Percentiles rank a stretch among this genome's conserved stretches.
phyloP scores from a whole-genome alignment of 2,888 invertebrate genomes.

The Adela reaumurella region DNA sequence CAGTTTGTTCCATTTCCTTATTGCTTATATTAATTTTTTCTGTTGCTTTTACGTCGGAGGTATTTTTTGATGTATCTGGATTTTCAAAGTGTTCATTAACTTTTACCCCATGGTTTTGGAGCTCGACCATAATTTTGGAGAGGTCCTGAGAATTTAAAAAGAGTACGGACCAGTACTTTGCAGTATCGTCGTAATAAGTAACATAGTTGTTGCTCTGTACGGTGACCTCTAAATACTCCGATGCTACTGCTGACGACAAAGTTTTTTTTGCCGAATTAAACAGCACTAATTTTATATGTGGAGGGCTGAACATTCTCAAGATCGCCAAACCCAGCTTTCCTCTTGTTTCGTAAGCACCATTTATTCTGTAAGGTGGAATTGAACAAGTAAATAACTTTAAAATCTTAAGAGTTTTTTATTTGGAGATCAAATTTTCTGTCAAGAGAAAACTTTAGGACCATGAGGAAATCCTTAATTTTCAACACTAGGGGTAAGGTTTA shows the following conservation, averaged over 20 bases:
- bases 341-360: conserved; percentile 27
- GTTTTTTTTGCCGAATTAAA: conserved; percentile 38
- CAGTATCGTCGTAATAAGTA: conserved; percentile 32
- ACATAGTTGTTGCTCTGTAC: conserved; percentile 28
- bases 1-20: too few species aligned
- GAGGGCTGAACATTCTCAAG: conserved; percentile 25
- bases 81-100: conserved; percentile 19
- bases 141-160: conserved; percentile 21
- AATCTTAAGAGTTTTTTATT: too few species aligned
- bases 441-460: too few species aligned
- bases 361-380: conserved; percentile 30
- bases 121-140: conserved; percentile 22
- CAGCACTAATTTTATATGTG: conserved; percentile 26
- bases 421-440: too few species aligned
- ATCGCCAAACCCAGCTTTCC: conserved; percentile 44
- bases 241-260: conserved; percentile 26
- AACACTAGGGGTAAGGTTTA: too few species aligned
- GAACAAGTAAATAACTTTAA: too few species aligned
- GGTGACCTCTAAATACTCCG: conserved; percentile 23
- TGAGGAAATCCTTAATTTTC: too few species aligned
- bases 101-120: conserved; percentile 21
- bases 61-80: not conserved
- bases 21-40: too few species aligned
- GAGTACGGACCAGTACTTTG: conserved; percentile 37
- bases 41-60: not conserved